Evolutionary conservation across 2,888 invertebrate genomes (phyloP), one percentile per base, ranked within the genome.

Genomic region (Cephalotes varians): DNA sequence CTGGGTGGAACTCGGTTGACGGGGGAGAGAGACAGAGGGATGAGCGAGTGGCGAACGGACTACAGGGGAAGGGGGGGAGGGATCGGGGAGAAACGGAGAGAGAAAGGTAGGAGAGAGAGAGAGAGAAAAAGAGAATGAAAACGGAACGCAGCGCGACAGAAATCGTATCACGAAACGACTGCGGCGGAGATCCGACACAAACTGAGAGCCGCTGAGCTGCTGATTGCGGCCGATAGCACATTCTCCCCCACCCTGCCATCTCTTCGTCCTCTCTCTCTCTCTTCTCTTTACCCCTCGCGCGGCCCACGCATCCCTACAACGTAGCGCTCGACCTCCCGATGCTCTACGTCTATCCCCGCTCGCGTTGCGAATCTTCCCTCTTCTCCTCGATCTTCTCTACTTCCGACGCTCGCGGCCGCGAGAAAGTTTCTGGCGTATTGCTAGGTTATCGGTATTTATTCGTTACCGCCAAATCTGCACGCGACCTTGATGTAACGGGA

Each of bases 121-220:
- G 77, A 85, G 58, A 74, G 62, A 80, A 60, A 83, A 84, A 85
- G 81, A 85, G 85, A 90, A 87, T 83, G 85, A 87, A 83, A 88
- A 85, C 89, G 85, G 90, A 86, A 85, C 86, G 85, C 85, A 87
- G 85, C 84, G 86, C 82, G 90, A 84, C 86, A 72, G 67, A 64
- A 65, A 84, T 60, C 37, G 25, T 89, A 85, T 73, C 85, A 88
- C 90, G 87, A 91, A 88, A 90, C 89, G 83, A 89, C 91, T 89
- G 87, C 92, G 90, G 87, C 91, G 93, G 92, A 92, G 92, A 90
- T 92, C 92, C 92, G 93, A 93, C 92, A 89, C 91, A 92, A 93
- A 93, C 93, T 93, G 92, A 92, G 92, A 89, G 88, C 89, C 89
- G 89, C 86, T 89, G 92, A 92, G 90, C 91, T 91, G 91, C 92